Evolutionary conservation across 2,888 invertebrate genomes (phyloP).

Genomic region (Apodemia hepburni): DNA sequence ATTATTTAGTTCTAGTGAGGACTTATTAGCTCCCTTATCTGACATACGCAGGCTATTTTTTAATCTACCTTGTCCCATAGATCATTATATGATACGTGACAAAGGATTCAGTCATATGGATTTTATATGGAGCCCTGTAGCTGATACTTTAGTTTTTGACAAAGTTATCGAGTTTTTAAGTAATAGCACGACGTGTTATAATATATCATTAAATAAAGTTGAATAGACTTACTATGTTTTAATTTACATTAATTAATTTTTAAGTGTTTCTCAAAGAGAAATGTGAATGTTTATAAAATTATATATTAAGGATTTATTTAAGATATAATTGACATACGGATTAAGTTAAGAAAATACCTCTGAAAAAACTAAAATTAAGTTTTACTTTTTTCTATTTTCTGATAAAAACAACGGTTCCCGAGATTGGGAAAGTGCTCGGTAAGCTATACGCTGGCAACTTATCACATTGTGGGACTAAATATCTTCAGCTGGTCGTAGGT

Average conservation of each 20-base stretch:
- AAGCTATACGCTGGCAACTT: no score
- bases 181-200: slow-evolving; percentile 32
- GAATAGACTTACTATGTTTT: not conserved
- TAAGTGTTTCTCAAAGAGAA: not conserved
- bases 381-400: no score
- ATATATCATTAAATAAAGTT: not conserved
- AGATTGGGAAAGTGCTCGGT: no score
- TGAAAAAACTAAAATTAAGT: no score
- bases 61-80: slow-evolving; percentile 47
- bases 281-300: not conserved
- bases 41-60: slow-evolving; percentile 50
- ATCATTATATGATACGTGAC: slow-evolving; percentile 47
- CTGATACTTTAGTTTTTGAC: slow-evolving; percentile 42
- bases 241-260: not conserved
- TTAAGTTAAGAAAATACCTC: no score
- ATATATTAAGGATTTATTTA: no score
- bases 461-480: no score
- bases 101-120: slow-evolving; percentile 52
- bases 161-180: slow-evolving; percentile 47
- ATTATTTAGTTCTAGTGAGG: slow-evolving; percentile 53
- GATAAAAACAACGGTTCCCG: no score
- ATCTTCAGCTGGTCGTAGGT: no score
- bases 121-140: slow-evolving; percentile 51
- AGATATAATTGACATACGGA: no score
- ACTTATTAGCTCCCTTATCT: slow-evolving; percentile 47